These are phyloP conservation scores for Melopsittacus undulatus DNA, from an alignment of 2,797 vertebrate species.

Conservation along the genomic window DNA sequence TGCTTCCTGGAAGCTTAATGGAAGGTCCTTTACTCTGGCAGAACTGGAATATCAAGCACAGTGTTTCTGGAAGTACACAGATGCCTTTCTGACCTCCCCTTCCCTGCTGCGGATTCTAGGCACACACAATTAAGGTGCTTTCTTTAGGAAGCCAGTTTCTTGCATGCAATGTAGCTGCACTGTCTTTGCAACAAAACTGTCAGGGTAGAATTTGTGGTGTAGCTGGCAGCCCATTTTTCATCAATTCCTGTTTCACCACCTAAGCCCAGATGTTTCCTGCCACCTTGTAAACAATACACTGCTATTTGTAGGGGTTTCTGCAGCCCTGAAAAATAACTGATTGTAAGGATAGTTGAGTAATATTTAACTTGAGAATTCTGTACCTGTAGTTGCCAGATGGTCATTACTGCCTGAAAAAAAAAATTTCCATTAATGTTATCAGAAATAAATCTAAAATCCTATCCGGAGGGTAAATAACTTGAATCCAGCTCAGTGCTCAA, in stretches of 20 bases:
- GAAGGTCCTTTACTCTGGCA: neutral
- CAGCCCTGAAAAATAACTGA: neutral
- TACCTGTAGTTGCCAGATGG: neutral
- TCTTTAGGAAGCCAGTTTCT: neutral
- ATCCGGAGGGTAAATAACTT: neutral
- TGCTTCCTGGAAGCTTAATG: neutral
- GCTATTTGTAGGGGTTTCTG: neutral
- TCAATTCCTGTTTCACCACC: neutral
- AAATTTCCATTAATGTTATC: neutral
- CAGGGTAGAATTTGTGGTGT: neutral
- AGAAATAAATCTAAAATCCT: neutral
- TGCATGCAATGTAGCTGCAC: neutral
- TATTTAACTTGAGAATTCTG: neutral
- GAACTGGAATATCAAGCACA: neutral
- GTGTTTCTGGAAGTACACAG: neutral
- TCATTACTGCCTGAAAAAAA: neutral
- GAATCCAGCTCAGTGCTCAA: neutral
- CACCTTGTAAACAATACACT: neutral
- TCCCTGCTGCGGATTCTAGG: neutral
- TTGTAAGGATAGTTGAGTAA: neutral
- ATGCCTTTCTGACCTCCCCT: neutral
- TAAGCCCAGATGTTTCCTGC: conserved; percentile 11
- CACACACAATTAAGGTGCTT: neutral
- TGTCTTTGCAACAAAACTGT: neutral
- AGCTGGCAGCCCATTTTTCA: neutral